phyloP scores from a whole-genome alignment of 2,888 invertebrate species.

The Tetranychus truncatus region DNA sequence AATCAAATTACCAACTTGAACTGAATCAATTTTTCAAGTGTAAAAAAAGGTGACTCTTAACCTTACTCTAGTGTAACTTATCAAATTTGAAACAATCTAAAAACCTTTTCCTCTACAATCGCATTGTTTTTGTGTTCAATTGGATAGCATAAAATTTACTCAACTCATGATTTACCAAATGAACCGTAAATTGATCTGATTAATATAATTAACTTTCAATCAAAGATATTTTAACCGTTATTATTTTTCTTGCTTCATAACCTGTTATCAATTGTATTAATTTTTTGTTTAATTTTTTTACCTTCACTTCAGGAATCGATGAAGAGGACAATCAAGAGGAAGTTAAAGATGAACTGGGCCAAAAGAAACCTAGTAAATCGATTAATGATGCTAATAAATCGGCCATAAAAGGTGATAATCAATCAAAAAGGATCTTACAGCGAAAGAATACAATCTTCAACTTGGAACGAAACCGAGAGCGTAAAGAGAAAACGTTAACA shows the following conservation, averaged over 20 bases:
- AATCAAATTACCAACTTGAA: no score
- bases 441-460: conserved; percentile 6
- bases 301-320: not conserved
- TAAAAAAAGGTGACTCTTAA: no score
- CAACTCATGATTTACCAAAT: not conserved
- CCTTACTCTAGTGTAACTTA: no score
- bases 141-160: not conserved
- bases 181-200: not conserved
- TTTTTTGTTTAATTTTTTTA: not conserved
- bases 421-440: not conserved
- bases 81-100: no score
- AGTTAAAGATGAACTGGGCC: not conserved
- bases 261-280: not conserved
- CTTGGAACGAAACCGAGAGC: conserved; percentile 7
- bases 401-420: not conserved
- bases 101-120: no score
- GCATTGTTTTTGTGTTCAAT: no score
- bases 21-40: no score
- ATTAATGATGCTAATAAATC: not conserved
- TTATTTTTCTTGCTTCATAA: not conserved
- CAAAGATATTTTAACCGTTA: not conserved
- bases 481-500: conserved; percentile 53
- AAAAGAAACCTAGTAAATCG: not conserved
- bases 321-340: not conserved
- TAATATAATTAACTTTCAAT: not conserved